Conservation (phyloP, 2,113 vertebrate species). For the Athene cunicularia region DNA sequence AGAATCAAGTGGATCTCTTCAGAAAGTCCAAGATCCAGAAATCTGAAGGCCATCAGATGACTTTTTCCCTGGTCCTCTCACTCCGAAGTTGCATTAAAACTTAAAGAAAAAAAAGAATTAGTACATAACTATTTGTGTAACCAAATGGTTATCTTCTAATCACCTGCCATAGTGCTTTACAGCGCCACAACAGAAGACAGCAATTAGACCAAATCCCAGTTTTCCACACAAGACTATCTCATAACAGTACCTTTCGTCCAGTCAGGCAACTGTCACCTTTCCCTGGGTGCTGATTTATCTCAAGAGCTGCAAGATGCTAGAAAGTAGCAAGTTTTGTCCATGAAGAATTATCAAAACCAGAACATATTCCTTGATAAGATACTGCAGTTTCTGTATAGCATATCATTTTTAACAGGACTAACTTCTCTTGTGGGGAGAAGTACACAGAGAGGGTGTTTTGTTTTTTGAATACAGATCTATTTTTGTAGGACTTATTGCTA, state of each 20-base stretch:
- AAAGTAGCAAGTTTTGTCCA: neutral
- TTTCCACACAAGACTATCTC: neutral
- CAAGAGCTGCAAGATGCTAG: neutral
- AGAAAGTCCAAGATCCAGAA: neutral
- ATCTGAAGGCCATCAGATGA: neutral
- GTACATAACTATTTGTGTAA: neutral
- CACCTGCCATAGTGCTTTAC: neutral
- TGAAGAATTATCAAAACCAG: neutral
- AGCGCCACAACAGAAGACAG: neutral
- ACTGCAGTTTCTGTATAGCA: accelerated
- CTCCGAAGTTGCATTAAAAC: neutral
- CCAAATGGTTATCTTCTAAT: neutral
- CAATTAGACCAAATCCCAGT: neutral
- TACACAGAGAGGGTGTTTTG: neutral
- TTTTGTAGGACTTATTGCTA: neutral
- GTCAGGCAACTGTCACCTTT: neutral
- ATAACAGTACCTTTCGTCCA: neutral
- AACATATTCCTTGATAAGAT: neutral
- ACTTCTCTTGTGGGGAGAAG: neutral
- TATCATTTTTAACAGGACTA: neutral
- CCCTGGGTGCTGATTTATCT: neutral
- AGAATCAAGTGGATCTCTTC: neutral
- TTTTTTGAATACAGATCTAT: neutral
- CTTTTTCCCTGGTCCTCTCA: neutral
- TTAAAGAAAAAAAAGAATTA: neutral